Evolutionary conservation across 2,113 vertebrate species (phyloP), one percentile per base, ranked within the genome.

Genomic region (Hemiprocne comata): DNA sequence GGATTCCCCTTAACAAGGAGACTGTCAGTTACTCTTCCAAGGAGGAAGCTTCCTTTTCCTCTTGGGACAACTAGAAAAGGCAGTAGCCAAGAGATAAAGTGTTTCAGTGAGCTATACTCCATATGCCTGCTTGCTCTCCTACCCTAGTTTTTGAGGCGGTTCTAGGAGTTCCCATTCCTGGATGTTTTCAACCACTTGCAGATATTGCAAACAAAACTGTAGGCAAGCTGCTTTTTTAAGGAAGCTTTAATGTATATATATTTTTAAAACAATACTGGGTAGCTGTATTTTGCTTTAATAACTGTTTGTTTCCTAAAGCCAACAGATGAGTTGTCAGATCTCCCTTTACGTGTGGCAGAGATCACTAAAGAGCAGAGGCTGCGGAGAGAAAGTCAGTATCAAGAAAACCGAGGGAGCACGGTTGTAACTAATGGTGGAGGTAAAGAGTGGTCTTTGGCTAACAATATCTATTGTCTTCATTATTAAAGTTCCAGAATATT

Each of bases 281-380:
- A 84, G 11, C 60, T 40, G 7, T 42, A 18, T 67, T 71, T 89
- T 60, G 42, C 40, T 57, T 87, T 71, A 55, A 44, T 77, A 51
- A n/a, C 72, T 51, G 60, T 72, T 86, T 95, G 11, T 90, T 92
- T 94, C 89, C 67, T 96, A 83, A 97, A 99, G 99, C 98, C 99
- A n/a, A 97, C 99, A 94, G 99, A 99, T 95, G 99, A 99, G 95
- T 98, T 99, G 95, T 98, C 98, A 4, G 99, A 99, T 94, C 97
- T 99, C 76, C 98, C 99, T 2, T 93, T 98, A 84, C 97, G 98
- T 71, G 98, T 99, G 92, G 98, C 98, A 6, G 99, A 99, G 96
- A 97, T 99, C 95, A 98, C 98, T 91, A 98, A 98, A 95, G 99
- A 99, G 28, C 99, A 99, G 85, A 97, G 99, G 67, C 96, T 97